Evolutionary conservation across 64 coral and sea anemone genomes (phyloP).

Genomic region (Montipora sp.): DNA sequence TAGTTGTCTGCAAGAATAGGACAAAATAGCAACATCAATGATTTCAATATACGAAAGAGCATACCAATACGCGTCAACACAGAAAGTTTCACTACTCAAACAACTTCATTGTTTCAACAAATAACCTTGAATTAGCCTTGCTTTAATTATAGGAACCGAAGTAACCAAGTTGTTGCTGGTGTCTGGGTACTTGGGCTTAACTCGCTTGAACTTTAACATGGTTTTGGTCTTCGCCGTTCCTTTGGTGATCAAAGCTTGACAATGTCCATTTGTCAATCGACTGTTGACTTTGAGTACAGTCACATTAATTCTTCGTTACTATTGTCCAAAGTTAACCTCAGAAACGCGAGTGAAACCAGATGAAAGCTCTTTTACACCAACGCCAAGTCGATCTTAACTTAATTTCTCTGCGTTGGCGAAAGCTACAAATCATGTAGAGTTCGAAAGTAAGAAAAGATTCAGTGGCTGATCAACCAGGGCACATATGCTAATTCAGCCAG

Average conservation of each 20-base stretch:
- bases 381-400: background rate
- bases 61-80: background rate
- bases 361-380: background rate
- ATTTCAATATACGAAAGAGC: conserved; percentile 3
- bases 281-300: background rate
- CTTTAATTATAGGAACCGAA: background rate
- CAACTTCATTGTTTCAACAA: background rate
- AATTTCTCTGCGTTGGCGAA: background rate
- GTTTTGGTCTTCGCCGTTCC: background rate
- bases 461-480: conserved; percentile 11
- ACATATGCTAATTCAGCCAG: conserved; percentile 11
- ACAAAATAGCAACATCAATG: conserved; percentile 49
- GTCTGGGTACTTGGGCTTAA: conserved; percentile 42
- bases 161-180: background rate
- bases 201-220: conserved; percentile 82
- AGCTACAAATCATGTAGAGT: background rate
- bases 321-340: conserved; percentile 35
- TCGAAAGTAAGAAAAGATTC: background rate
- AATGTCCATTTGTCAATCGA: conserved; percentile 14
- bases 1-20: conserved; percentile 65
- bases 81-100: background rate
- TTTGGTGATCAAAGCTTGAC: background rate
- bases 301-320: conserved; percentile 13
- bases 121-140: conserved; percentile 58
- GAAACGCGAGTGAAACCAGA: background rate